Conservation (phyloP, 2,888 invertebrate species). For the Timandra comae region DNA sequence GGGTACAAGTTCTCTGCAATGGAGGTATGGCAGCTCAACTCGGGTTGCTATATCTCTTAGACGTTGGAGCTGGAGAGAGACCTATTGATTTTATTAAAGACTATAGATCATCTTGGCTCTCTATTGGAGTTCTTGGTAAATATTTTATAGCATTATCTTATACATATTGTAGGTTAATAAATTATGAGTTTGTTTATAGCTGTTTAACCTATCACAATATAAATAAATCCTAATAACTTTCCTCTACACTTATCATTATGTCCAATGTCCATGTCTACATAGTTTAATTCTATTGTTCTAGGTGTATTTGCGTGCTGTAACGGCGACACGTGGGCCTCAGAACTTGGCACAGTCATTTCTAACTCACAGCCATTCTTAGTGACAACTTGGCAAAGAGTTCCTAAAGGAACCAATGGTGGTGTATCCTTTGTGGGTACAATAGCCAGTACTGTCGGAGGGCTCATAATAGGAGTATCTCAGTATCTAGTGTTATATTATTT, state of each 20-base stretch:
- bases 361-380: slow-evolving; percentile 83
- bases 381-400: slow-evolving; percentile 84
- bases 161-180: no score
- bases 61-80: slow-evolving; percentile 86
- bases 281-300: slow-evolving; percentile 40
- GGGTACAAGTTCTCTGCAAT: slow-evolving; percentile 94
- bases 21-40: slow-evolving; percentile 90
- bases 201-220: no score
- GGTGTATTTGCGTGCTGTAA: slow-evolving; percentile 87
- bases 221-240: no score
- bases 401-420: slow-evolving; percentile 92
- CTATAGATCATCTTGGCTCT: slow-evolving; percentile 89
- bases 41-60: slow-evolving; percentile 85
- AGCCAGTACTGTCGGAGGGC: slow-evolving; percentile 80
- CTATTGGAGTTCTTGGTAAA: slow-evolving; percentile 84
- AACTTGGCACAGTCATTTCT: slow-evolving; percentile 86
- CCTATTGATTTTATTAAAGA: slow-evolving; percentile 85
- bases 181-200: no score
- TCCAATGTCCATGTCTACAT: no score
- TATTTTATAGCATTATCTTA: no score
- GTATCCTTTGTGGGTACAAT: slow-evolving; percentile 80
- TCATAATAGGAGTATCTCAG: slow-evolving; percentile 83
- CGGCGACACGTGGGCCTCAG: slow-evolving; percentile 95
- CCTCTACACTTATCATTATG: no score
- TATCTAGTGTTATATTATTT: slow-evolving; percentile 81